These are phyloP conservation scores for Hirtodrosophila alboralis DNA, from an alignment of 2,888 invertebrate species.

Conservation along the genomic window DNA sequence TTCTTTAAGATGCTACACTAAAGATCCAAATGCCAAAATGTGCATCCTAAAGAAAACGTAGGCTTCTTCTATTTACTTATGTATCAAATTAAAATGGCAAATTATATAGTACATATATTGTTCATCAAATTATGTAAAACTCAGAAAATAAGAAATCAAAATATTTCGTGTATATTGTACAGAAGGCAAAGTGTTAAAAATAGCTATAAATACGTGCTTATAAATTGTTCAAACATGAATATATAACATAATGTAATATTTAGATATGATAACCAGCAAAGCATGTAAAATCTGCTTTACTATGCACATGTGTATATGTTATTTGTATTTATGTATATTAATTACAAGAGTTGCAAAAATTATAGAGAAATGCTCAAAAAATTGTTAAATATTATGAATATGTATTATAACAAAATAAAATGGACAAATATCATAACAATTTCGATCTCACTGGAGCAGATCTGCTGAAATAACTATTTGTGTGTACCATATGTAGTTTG, in stretches of 20 bases:
- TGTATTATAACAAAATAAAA: slow-evolving; percentile 8
- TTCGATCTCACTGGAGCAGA: slow-evolving; percentile 12
- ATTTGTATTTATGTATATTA: slow-evolving; percentile 50
- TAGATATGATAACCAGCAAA: slow-evolving; percentile 28
- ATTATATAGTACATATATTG: slow-evolving; percentile 1
- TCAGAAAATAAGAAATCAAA: slow-evolving; percentile 10
- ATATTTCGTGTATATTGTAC: slow-evolving; percentile 26
- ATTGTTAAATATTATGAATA: slow-evolving; percentile 37
- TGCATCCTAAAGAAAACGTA: slow-evolving; percentile 74
- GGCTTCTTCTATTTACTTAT: too few species aligned
- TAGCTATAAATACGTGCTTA: slow-evolving; percentile 15
- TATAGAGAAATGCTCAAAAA: slow-evolving; percentile 43
- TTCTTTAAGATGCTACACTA: slow-evolving; percentile 81
- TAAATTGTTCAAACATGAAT: slow-evolving; percentile 18
- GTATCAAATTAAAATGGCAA: slow-evolving; percentile 11
- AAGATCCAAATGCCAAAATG: slow-evolving; percentile 27
- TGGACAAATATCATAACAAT: background rate
- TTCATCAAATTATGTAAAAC: slow-evolving; percentile 11
- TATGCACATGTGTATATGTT: slow-evolving; percentile 44
- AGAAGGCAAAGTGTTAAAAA: slow-evolving; percentile 14
- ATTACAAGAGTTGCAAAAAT: slow-evolving; percentile 16
- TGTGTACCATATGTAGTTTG: slow-evolving; percentile 8
- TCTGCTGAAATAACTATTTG: slow-evolving; percentile 5
- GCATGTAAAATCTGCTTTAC: slow-evolving; percentile 34
- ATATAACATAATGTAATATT: slow-evolving; percentile 17